These are phyloP conservation scores for Oceanodroma tethys DNA, from an alignment of 2,113 vertebrate species.

Conservation along the genomic window DNA sequence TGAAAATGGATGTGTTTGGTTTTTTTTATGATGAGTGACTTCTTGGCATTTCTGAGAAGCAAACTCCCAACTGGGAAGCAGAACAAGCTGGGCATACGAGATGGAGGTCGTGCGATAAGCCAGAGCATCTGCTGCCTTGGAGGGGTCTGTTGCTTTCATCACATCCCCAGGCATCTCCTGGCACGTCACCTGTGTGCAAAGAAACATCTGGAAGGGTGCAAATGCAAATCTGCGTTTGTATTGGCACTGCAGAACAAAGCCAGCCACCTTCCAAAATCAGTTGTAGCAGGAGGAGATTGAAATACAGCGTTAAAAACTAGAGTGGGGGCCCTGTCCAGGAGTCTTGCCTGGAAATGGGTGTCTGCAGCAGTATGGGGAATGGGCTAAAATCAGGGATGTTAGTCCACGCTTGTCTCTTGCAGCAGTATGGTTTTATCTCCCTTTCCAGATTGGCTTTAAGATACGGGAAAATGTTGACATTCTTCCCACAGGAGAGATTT, in stretches of 20 bases:
- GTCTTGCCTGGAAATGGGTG: background rate
- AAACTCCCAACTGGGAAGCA: background rate
- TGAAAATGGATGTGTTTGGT: background rate
- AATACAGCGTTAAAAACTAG: background rate
- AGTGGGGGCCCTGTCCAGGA: background rate
- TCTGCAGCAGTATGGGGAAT: background rate
- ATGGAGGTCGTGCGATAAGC: background rate
- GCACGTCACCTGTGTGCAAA: background rate
- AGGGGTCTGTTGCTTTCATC: background rate
- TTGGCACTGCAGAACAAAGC: background rate
- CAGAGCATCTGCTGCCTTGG: background rate
- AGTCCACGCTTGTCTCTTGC: background rate
- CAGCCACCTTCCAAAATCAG: background rate
- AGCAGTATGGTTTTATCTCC: background rate
- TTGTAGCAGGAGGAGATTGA: background rate
- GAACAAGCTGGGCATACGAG: background rate
- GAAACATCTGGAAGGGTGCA: background rate
- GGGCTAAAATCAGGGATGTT: background rate
- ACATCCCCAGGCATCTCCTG: background rate
- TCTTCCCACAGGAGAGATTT: conserved; percentile 44
- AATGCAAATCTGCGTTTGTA: background rate
- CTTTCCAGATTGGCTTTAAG: conserved; percentile 31
- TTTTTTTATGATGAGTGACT: background rate
- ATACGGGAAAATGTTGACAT: background rate
- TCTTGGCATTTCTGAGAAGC: background rate